Evolutionary conservation across 2,113 vertebrate genomes (phyloP), one percentile per base, ranked within the genome.

Genomic region (Heterotis niloticus): DNA sequence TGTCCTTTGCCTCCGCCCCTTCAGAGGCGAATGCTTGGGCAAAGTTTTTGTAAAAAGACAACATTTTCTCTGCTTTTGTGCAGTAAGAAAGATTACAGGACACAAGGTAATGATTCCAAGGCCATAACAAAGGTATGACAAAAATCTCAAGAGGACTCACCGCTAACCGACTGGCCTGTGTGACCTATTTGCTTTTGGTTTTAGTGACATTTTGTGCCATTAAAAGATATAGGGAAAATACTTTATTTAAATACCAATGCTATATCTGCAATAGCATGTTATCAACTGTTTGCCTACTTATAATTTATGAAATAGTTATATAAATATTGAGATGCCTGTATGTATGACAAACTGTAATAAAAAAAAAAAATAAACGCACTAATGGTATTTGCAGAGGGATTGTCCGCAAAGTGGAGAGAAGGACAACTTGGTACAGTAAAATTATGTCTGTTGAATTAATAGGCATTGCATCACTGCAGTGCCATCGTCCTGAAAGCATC

Each of bases 1-100:
- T 94, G 92, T 93, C 90, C 90, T 89, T 86, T 88, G 91, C 88
- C 89, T 89, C 89, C 90, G 85, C 85, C 86, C 18, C 88, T 89
- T 87, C 59, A 44, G 57, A 52, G 56, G 34, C 56, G 88, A 86
- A 88, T 83, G 81, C 87, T 90, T 89, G 89, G 87, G 86, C 88
- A 92, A 93, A 93, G 91, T 92, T 91, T 69, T 92, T 92, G 92
- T 90, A 91, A 93, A 93, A 92, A 92, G 91, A 92, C 90, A 90
- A 88, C 89, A 90, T 90, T 90, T 88, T 86, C 89, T 80, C 84
- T 87, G 86, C 89, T 90, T 94, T 90, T 80, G 84, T 88, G 87
- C 85, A 90, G 87, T 86, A 88, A 90, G 87, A 87, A 85, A 89
- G 91, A 89, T 90, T 89, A 87, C 89, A 86, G 88, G 90, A 89